These are phyloP conservation scores for Pangasius djambal DNA, from an alignment of 2,797 vertebrate species.

Conservation along the genomic window DNA sequence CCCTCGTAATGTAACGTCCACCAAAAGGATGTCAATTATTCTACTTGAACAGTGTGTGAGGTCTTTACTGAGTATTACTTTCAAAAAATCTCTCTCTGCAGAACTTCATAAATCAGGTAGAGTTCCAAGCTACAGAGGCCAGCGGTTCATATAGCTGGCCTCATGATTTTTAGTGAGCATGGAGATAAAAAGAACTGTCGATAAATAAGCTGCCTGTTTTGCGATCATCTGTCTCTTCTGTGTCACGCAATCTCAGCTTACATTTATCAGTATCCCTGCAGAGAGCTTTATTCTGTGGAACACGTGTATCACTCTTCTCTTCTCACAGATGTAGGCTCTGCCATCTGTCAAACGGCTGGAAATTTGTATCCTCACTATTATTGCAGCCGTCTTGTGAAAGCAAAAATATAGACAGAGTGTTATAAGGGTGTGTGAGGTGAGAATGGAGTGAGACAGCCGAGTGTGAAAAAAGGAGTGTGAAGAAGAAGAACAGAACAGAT, in stretches of 20 bases:
- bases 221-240: neutral
- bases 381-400: neutral
- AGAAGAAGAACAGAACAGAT: neutral
- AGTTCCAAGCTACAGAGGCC: neutral
- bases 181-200: neutral
- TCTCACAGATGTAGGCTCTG: neutral
- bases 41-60: neutral
- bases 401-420: neutral
- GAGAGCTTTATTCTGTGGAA: neutral
- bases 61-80: neutral
- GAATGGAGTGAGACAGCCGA: neutral
- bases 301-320: neutral
- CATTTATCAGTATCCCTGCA: neutral
- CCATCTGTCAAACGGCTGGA: neutral
- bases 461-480: neutral
- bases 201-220: neutral
- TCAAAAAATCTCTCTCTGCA: neutral
- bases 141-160: neutral
- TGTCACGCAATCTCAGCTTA: neutral
- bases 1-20: neutral
- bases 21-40: neutral
- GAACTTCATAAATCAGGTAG: neutral
- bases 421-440: neutral
- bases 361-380: neutral
- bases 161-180: neutral